These are phyloP conservation scores for Lagocephalus sceleratus DNA, from an alignment of 2,797 vertebrate genomes.

Conservation along the genomic window DNA sequence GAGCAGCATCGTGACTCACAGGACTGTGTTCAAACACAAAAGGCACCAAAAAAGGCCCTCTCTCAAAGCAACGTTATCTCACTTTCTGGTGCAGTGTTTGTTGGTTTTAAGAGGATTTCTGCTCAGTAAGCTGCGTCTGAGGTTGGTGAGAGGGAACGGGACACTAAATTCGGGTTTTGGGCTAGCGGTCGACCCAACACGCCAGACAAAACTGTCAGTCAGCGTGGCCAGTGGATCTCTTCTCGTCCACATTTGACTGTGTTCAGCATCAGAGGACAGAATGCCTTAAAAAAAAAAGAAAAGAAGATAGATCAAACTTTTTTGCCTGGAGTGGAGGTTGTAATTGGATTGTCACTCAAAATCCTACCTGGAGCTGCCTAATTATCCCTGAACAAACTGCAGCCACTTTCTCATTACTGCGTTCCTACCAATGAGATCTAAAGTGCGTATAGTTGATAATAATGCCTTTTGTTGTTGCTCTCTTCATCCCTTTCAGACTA, in stretches of 20 bases:
- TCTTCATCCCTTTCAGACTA: conserved; percentile 34
- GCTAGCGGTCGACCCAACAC: too few species aligned
- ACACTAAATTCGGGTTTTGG: too few species aligned
- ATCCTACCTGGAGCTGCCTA: conserved; percentile 36
- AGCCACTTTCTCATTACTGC: conserved; percentile 44
- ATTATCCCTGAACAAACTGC: conserved; percentile 46
- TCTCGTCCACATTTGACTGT: conserved; percentile 14
- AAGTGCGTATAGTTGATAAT: conserved; percentile 39
- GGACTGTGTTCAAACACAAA: too few species aligned
- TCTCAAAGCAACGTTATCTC: too few species aligned
- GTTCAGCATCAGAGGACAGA: conserved; percentile 18
- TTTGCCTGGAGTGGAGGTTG: conserved; percentile 25
- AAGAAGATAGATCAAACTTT: conserved; percentile 8
- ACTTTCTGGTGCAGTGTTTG: too few species aligned
- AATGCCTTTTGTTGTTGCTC: conserved; percentile 38
- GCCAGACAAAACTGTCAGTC: too few species aligned
- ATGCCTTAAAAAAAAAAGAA: conserved; percentile 14
- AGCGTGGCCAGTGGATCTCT: conserved; percentile 7
- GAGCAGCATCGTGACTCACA: too few species aligned
- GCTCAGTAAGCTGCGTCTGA: too few species aligned
- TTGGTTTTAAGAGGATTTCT: too few species aligned
- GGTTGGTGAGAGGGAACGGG: too few species aligned
- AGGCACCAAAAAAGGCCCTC: too few species aligned
- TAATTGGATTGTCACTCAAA: conserved; percentile 57
- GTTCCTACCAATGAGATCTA: conserved; percentile 21